phyloP scores from a whole-genome alignment of 2,113 vertebrate species.

The Illadopsis cleaveri region DNA sequence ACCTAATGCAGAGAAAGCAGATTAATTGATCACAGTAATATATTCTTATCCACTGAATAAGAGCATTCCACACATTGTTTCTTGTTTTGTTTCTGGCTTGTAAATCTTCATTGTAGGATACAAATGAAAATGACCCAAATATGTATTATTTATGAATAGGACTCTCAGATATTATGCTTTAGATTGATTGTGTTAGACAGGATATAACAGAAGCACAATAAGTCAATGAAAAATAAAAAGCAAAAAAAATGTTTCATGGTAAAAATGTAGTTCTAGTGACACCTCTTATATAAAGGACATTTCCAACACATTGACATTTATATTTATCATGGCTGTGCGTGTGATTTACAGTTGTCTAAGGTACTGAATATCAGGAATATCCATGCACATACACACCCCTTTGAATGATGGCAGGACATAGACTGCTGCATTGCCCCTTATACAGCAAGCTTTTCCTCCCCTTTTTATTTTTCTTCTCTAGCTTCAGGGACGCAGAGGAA shows the following conservation, averaged over 20 bases:
- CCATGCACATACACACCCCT: conserved; percentile 29
- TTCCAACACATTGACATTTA: conserved; percentile 21
- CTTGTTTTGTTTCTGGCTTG: conserved; percentile 38
- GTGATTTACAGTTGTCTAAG: conserved; percentile 53
- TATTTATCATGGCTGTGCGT: not conserved
- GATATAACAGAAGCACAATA: conserved; percentile 47
- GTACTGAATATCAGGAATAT: conserved; percentile 41
- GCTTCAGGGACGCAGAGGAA: conserved; percentile 69
- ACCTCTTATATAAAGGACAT: conserved; percentile 35
- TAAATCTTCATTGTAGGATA: conserved; percentile 68
- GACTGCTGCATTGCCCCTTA: conserved; percentile 32
- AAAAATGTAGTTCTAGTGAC: conserved; percentile 59
- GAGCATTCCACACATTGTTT: conserved; percentile 8
- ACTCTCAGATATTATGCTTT: conserved; percentile 51
- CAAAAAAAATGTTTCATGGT: conserved; percentile 53
- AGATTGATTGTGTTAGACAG: conserved; percentile 66
- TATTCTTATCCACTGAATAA: conserved; percentile 44
- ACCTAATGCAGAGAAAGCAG: conserved; percentile 49
- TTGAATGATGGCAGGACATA: conserved; percentile 53
- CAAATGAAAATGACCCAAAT: conserved; percentile 36
- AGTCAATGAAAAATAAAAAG: conserved; percentile 67
- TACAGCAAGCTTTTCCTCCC: conserved; percentile 24
- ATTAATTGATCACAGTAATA: conserved; percentile 66
- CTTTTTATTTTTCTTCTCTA: conserved; percentile 63
- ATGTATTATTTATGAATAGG: conserved; percentile 69